Evolutionary conservation across 2,888 invertebrate species (phyloP).

Genomic region (Euproctis similis): DNA sequence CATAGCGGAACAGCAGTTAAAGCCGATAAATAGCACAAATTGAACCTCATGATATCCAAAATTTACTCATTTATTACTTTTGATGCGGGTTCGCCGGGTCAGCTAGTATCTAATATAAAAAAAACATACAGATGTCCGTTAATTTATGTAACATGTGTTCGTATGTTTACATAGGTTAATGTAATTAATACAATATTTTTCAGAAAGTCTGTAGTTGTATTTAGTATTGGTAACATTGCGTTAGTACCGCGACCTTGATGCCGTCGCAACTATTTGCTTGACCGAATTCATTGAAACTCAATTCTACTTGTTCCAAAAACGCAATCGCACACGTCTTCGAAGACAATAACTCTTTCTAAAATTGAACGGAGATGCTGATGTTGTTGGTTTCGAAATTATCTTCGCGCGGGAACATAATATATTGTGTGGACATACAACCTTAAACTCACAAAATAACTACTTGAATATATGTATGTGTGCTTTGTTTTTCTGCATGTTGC

Average conservation of each 20-base stretch:
- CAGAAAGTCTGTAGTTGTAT: conserved; percentile 30
- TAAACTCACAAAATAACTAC: too few relatives aligned
- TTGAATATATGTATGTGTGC: too few relatives aligned
- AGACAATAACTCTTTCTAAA: conserved; percentile 21
- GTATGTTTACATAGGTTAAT: conserved; percentile 16
- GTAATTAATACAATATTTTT: conserved; percentile 23
- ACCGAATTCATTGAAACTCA: conserved; percentile 43
- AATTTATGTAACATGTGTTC: conserved; percentile 5
- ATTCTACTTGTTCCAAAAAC: conserved; percentile 31
- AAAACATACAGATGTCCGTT: too few relatives aligned
- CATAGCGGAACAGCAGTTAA: too few relatives aligned
- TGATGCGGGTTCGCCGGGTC: too few relatives aligned
- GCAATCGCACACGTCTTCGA: conserved; percentile 23
- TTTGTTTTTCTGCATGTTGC: too few relatives aligned
- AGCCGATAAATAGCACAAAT: too few relatives aligned
- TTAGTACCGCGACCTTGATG: conserved; percentile 38
- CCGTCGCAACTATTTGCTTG: conserved; percentile 40
- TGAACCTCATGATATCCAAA: too few relatives aligned
- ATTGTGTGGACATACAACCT: too few relatives aligned
- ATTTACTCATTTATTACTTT: too few relatives aligned
- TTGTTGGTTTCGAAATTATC: neutral
- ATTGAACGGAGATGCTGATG: neutral
- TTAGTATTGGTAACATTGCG: conserved; percentile 35
- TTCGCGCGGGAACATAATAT: neutral
- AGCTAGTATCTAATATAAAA: too few relatives aligned